Conservation (phyloP, 2,888 invertebrate genomes). For the Oxyscelio sp. region DNA sequence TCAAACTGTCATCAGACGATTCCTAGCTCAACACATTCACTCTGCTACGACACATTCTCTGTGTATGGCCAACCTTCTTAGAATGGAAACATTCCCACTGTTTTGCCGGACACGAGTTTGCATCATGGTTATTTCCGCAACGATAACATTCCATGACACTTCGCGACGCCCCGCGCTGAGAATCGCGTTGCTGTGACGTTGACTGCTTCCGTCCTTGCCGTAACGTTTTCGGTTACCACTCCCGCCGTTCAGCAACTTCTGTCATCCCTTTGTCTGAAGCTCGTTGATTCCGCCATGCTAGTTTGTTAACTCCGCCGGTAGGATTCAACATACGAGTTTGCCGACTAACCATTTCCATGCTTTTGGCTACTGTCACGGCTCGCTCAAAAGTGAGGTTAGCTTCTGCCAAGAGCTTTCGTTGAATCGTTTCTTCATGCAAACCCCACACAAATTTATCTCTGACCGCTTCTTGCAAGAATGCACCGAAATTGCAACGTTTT, state of each 20-base stretch:
- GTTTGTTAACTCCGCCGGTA: no score
- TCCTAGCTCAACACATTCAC: not conserved
- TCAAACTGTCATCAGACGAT: not conserved
- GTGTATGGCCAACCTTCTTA: conserved; percentile 14
- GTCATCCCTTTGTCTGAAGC: no score
- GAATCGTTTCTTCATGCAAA: conserved; percentile 12
- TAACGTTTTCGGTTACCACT: no score
- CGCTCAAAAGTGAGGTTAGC: conserved; percentile 23
- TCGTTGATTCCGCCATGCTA: no score
- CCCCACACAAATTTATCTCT: conserved; percentile 44
- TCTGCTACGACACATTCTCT: not conserved
- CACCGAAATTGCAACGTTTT: not conserved
- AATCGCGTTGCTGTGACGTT: no score
- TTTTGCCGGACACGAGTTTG: not conserved
- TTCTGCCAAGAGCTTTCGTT: conserved; percentile 19
- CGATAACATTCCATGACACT: no score
- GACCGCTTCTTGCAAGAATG: conserved; percentile 8
- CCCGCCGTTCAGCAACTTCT: no score
- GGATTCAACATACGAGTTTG: no score
- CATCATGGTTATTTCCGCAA: conserved; percentile 12
- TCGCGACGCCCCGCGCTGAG: no score
- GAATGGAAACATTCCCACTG: conserved; percentile 30
- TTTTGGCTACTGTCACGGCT: conserved; percentile 27
- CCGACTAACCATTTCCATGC: conserved; percentile 20
- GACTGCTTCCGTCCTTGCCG: no score